Evolutionary conservation across 1,140 invertebrate genomes (phyloP), one percentile per base, ranked within the genome.

Genomic region (Hycleus cichorii): DNA sequence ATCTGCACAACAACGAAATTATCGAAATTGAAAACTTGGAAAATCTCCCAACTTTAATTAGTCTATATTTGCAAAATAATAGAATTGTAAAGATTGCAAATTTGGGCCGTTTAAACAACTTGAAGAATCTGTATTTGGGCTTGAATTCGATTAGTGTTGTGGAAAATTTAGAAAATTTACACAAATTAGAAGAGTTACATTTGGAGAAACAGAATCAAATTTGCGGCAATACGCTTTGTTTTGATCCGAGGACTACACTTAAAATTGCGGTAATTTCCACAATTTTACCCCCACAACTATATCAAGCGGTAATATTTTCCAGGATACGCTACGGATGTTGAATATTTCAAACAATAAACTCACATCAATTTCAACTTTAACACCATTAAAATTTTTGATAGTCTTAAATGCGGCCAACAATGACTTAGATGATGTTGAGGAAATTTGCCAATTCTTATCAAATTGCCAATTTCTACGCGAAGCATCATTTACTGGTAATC

Each of bases 81-180:
- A 32, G 7, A 32, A 32, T 32, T 32, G 7, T 4, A 32, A 7
- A 32, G 7, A 32, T 86, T 18, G 80, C 83, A 68, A 82, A 83
- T 59, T 69, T 87, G 7, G 68, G 78, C 3, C 69, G 62, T 49
- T 69, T 85, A 24, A 67, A 67, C n/a, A 83, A 81, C 50, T 69
- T 87, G 5, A 78, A 77, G 54, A 83, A 83, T 65, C 63, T 86
- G 18, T 86, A 82, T 72, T 69, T 87, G 45, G 79, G 83, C 2
- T 76, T 82, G 55, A 87, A 87, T 69, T 72, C 71, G 45, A 86
- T 87, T 45, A 75, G 74, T 49, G 78, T 85, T 1, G 71, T 87
- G 0, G 84, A 87, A 70, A 83, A 83, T 62, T 72, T 87, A 47
- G 80, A 85, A 57, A 71, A 69, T 39, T 67, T 83, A 5, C 74